These are phyloP conservation scores for Listronotus bonariensis DNA, from an alignment of 1,140 invertebrate species.

Conservation along the genomic window DNA sequence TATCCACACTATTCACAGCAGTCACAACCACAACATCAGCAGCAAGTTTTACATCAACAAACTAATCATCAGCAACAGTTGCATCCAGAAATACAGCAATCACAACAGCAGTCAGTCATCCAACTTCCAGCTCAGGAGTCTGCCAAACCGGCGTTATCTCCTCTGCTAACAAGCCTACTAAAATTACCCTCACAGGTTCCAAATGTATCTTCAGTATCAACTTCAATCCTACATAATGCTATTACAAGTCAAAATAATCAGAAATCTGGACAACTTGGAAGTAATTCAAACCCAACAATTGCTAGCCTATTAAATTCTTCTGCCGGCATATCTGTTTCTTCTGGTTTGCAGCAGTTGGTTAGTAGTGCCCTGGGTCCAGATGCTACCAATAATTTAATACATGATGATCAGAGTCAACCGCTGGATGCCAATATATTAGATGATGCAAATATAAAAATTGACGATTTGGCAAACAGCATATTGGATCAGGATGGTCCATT, in stretches of 20 bases:
- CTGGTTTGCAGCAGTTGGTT: constrained; percentile 35
- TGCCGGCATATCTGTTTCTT: constrained; percentile 53
- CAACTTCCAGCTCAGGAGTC: constrained; percentile 35
- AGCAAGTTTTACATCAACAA: constrained; percentile 14
- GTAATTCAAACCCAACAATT: constrained; percentile 59
- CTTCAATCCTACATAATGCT: constrained; percentile 58
- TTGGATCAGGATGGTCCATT: constrained; percentile 49
- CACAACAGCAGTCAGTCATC: constrained; percentile 16
- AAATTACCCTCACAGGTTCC: constrained; percentile 69
- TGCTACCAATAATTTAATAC: constrained; percentile 5
- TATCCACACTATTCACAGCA: constrained; percentile 21
- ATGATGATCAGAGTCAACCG: constrained; percentile 26
- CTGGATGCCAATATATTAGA: constrained; percentile 45
- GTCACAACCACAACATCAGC: constrained; percentile 23
- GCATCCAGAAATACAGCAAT: constrained; percentile 22
- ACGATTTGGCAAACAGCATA: constrained; percentile 53
- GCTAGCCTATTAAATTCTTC: constrained; percentile 62
- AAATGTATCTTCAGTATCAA: constrained; percentile 46
- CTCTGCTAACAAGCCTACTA: constrained; percentile 79
- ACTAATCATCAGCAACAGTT: constrained; percentile 1
- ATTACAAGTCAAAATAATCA: constrained; percentile 48
- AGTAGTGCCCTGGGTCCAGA: constrained; percentile 33
- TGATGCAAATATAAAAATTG: constrained; percentile 51
- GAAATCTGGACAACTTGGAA: constrained; percentile 11
- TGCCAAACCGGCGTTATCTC: constrained; percentile 61